These are phyloP conservation scores for Bursaphelenchus okinawaensis DNA, from an alignment of 2,888 invertebrate genomes.

Conservation along the genomic window DNA sequence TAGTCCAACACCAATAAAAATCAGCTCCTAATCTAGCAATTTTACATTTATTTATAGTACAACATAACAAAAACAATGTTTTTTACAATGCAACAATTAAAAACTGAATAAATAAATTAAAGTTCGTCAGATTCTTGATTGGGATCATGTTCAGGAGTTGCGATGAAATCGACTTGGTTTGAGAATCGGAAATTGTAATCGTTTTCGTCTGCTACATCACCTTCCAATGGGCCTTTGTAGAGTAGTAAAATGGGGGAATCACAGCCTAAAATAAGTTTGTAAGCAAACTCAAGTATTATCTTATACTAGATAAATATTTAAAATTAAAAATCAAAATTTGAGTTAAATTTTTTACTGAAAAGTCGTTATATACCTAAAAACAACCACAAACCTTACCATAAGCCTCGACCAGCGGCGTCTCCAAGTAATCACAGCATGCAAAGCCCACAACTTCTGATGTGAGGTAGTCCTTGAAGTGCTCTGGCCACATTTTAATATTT, in stretches of 20 bases:
- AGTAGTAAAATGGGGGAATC: not conserved
- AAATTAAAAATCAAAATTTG: too few relatives aligned
- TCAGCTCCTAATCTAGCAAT: too few relatives aligned
- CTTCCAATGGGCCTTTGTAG: not conserved
- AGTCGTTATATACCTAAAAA: too few relatives aligned
- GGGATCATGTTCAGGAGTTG: not conserved
- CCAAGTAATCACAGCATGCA: constrained; percentile 29
- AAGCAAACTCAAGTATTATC: not conserved
- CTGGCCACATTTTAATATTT: constrained; percentile 23
- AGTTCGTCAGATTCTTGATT: not conserved
- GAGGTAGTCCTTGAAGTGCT: constrained; percentile 24
- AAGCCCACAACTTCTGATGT: constrained; percentile 28
- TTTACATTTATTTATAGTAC: too few relatives aligned
- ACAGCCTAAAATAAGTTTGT: not conserved
- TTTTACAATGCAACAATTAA: not conserved
- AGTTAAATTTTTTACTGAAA: too few relatives aligned
- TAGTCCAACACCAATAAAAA: too few relatives aligned
- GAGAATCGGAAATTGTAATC: not conserved
- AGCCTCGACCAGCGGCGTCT: constrained; percentile 12
- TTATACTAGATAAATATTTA: not conserved
- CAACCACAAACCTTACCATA: too few relatives aligned
- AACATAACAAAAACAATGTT: too few relatives aligned
- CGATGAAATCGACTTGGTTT: not conserved
- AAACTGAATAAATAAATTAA: not conserved
- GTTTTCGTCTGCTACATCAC: not conserved